Evolutionary conservation across 1,140 invertebrate species (phyloP), one percentile per base, ranked within the genome.

Genomic region (Plodia interpunctella): DNA sequence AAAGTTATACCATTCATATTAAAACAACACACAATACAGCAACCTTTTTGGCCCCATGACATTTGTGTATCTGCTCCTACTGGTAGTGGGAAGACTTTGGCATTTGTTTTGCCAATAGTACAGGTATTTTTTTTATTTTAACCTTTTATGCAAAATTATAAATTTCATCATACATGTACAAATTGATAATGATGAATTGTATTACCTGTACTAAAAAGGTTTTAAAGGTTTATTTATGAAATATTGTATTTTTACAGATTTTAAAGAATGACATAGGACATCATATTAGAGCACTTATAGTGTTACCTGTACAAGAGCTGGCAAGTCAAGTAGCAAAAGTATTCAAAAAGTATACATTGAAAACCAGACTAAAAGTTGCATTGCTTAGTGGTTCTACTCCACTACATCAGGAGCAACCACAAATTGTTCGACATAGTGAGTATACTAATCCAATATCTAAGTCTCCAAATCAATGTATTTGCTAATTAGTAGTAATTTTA

Each of bases 1-100:
- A 90, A 92, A 74, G 93, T 98, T 0, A 94, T 99, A 63, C 95
- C 96, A 2, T 97, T 94, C 91, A 86, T 98, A 35, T 73, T 97
- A 6, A 84, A 93, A 63, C 91, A 91, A 62, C 90, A 93, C 59
- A 84, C 91, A 44, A 90, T 92, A 60, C 91, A 93, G 38, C 72
- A 86, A 60, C 83, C 90, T 0, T 92, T 93, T 65, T 93, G 95
- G 83, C 94, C 95, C 0, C 91, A 93, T 66, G 98, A 99, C 86
- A 91, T 98, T n/a, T 99, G 98, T 91, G 95, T 99, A 35, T 98
- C 97, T 19, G 97, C 98, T 49, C 97, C 98, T 18, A 99, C 98
- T 13, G 98, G 98, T 10, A 98, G 97, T 92, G 98, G 98, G 9
- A 99, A 99, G 92, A 99, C 98, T 0, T 87, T 99, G 53, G 94